Conservation (phyloP, 2,797 vertebrate species). For the Rhyacichthys aspro region DNA sequence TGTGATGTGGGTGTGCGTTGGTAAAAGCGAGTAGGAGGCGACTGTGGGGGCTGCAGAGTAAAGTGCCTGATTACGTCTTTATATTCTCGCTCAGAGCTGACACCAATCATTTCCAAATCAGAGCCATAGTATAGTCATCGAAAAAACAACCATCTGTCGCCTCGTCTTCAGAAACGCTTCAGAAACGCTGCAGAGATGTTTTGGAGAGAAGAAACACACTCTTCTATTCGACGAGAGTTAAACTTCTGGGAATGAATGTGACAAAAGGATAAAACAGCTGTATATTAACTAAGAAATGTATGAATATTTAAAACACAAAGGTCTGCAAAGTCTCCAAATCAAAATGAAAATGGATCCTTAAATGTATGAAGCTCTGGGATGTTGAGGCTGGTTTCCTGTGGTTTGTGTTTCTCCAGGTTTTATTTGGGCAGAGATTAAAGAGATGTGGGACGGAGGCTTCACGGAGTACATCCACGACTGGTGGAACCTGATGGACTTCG, state of each 20-base stretch:
- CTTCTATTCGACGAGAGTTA: no score
- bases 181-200: no score
- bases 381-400: no score
- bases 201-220: no score
- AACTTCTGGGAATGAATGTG: no score
- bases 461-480: slow-evolving; percentile 97
- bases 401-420: slow-evolving; percentile 83
- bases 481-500: slow-evolving; percentile 99
- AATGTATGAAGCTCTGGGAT: no score
- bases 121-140: slow-evolving; percentile 24
- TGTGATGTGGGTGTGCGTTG: slow-evolving; percentile 2
- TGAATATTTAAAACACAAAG: background rate
- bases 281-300: no score
- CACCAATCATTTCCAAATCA: slow-evolving; percentile 45
- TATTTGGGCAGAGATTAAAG: slow-evolving; percentile 99
- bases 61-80: slow-evolving; percentile 50
- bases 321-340: background rate
- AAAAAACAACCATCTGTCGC: slow-evolving; percentile 45
- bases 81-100: slow-evolving; percentile 45
- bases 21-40: slow-evolving; percentile 40
- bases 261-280: background rate
- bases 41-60: slow-evolving; percentile 3
- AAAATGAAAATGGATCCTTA: no score
- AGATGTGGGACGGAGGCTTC: slow-evolving; percentile 99
- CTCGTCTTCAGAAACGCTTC: slow-evolving; percentile 7